These are phyloP conservation scores for Acrocephalus scirpaceus DNA, from an alignment of 2,797 vertebrate genomes.

Conservation along the genomic window DNA sequence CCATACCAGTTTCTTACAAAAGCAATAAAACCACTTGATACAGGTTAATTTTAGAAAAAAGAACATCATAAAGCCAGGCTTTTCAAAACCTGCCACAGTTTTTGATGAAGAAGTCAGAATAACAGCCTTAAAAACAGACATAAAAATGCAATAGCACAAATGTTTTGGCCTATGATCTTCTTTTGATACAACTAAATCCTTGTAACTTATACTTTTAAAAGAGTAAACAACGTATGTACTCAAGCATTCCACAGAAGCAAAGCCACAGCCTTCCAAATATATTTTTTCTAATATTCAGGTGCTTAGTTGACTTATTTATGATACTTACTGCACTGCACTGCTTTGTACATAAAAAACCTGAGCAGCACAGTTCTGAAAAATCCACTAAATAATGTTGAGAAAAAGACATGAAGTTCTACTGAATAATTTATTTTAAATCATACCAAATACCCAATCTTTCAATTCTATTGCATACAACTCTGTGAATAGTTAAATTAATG, in stretches of 20 bases:
- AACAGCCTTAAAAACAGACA: not conserved
- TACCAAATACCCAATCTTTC: not conserved
- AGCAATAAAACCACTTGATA: not conserved
- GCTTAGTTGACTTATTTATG: not conserved
- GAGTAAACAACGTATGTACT: not conserved
- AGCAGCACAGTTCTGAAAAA: not conserved
- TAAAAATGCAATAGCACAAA: not conserved
- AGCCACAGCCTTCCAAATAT: not conserved
- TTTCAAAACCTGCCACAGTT: not conserved
- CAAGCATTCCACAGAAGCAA: not conserved
- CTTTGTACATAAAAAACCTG: not conserved
- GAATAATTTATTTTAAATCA: constrained; percentile 19
- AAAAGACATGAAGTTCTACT: not conserved
- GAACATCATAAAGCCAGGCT: not conserved
- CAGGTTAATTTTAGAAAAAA: not conserved
- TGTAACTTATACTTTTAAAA: not conserved
- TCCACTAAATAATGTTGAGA: not conserved
- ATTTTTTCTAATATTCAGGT: not conserved
- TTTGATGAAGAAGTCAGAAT: not conserved
- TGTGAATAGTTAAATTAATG: not conserved
- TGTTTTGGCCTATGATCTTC: not conserved
- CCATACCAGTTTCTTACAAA: not conserved
- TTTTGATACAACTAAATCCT: not conserved
- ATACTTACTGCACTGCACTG: not conserved
- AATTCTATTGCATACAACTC: not conserved